A percentile compares a stretch with the other conserved stretches of the same genome.
phyloP scores from a whole-genome alignment of 2,888 invertebrate genomes.

The Papilio gigon region DNA sequence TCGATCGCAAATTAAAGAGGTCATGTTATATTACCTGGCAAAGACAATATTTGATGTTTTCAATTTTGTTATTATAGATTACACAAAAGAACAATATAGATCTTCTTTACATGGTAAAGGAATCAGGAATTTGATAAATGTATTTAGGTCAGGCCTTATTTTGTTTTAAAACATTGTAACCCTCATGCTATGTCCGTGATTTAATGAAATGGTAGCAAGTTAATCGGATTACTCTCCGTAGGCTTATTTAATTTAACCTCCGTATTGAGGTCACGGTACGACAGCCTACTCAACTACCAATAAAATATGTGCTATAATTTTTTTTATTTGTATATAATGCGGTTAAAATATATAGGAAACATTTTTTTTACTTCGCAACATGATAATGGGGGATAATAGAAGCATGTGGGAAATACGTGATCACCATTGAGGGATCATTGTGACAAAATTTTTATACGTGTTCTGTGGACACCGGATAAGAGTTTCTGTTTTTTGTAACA shows the following conservation, averaged over 20 bases:
- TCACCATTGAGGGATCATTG: background rate
- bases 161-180: conserved; percentile 4
- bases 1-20: no score
- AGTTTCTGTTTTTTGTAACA: no score
- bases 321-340: background rate
- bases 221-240: conserved; percentile 28
- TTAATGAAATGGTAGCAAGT: conserved; percentile 18
- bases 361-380: no score
- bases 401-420: no score
- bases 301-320: background rate
- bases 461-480: no score
- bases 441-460: background rate
- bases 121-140: background rate
- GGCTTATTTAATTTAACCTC: conserved; percentile 39
- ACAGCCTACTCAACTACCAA: conserved; percentile 23
- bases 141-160: conserved; percentile 9
- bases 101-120: background rate
- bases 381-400: no score
- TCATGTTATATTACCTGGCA: no score
- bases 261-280: conserved; percentile 28
- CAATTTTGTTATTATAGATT: no score
- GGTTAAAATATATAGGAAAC: background rate
- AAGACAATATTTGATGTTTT: no score
- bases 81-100: no score
- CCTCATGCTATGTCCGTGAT: conserved; percentile 22